Base-by-base conservation (phyloP, 2,113 vertebrate genomes). In the Oreochromis tanganicae region DNA sequence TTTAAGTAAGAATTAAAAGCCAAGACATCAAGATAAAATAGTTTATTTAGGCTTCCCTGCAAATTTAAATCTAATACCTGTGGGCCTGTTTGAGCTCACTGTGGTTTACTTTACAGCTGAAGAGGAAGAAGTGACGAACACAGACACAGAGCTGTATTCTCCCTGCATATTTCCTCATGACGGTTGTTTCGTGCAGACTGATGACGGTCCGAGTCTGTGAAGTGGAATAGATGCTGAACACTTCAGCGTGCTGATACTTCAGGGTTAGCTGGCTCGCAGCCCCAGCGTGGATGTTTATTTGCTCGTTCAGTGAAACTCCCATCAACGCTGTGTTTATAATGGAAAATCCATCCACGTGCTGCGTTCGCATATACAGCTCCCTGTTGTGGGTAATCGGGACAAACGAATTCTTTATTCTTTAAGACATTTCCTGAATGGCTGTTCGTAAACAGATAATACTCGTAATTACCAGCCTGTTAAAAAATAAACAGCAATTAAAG, bases 11-110 rank as follows among this genome's bases (percentile, higher is more conserved):
- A n/a, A 66, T 7, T 7, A 2, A 1, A n/a, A 36, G 1, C 32
- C 10, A 3, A 66, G 32, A 36, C 59, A 1, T 2, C 9, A 41
- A 48, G 6, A 50, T 50, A 6, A 63, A 19, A n/a, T 4, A 3
- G 36, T 14, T 24, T 24, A 7, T 59, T 68, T 41, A 68, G 13
- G 6, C 19, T 13, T 21, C 63, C 19, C 3, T 14, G 36, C 7
- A 8, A 38, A 41, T 41, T 41, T 11, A 21, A 0, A 0, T 24
- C 11, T 41, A 14, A 41, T 0, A 1, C 11, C 10, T 38, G 34
- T 12, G 10, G 34, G 21, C 6, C 4, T 2, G 34, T 41, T 2
- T 13, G 11, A 46, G 11, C 43, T 13, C 43, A 46, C 43, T 29
- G 56, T 59, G 56, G 56, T 17, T 43, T 43, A 3, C 10, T 43